phyloP scores from a whole-genome alignment of 1,140 invertebrate genomes.

The Magallana ariakensis region DNA sequence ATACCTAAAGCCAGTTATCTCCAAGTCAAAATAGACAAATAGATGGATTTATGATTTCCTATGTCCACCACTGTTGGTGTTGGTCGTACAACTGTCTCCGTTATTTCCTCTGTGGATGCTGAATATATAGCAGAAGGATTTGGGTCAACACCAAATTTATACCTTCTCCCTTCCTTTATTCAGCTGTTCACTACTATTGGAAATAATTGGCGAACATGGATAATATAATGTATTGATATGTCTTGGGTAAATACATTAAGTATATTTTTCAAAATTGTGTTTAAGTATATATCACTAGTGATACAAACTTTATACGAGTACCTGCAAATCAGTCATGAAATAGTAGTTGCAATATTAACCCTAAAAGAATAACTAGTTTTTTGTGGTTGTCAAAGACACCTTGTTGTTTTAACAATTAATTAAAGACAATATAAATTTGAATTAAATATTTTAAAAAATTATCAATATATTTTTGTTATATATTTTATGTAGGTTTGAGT shows the following conservation, averaged over 20 bases:
- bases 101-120: neutral
- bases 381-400: too few relatives aligned
- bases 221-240: neutral
- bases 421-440: too few relatives aligned
- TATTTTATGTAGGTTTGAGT: too few relatives aligned
- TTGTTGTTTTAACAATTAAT: too few relatives aligned
- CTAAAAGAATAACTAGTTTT: too few relatives aligned
- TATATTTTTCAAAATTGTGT: neutral
- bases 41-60: neutral
- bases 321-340: neutral
- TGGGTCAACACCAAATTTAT: neutral
- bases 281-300: neutral
- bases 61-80: neutral
- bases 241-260: neutral
- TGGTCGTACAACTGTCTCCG: neutral
- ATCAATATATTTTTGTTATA: too few relatives aligned
- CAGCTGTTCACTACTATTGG: neutral
- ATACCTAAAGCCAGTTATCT: neutral
- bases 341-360: too few relatives aligned
- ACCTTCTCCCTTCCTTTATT: neutral
- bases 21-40: constrained; percentile 22
- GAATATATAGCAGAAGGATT: neutral
- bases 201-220: too few relatives aligned
- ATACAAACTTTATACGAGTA: neutral
- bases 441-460: too few relatives aligned